Percentiles rank a stretch among this genome's conserved stretches.
phyloP scores from a whole-genome alignment of 2,888 invertebrate species.

The Patella ulyssiponensis region DNA sequence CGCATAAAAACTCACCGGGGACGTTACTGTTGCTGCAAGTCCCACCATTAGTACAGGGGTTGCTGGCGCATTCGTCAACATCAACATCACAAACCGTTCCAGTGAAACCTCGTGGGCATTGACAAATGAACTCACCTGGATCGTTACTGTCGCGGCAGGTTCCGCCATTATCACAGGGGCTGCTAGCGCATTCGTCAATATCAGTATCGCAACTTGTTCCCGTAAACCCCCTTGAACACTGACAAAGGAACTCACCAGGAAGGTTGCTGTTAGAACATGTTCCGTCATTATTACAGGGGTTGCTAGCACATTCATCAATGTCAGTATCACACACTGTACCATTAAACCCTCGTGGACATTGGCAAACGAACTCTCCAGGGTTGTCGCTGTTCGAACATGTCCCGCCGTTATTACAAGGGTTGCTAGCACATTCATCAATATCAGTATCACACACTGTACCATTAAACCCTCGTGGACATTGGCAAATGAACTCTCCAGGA shows the following conservation, averaged over 20 bases:
- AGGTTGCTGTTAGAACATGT: constrained; percentile 25
- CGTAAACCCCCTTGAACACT: constrained; percentile 40
- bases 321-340: constrained; percentile 40
- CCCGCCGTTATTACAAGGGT: constrained; percentile 40
- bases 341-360: constrained; percentile 40
- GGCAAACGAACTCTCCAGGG: constrained; percentile 30
- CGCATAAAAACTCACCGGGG: constrained; percentile 34
- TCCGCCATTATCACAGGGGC: constrained; percentile 13
- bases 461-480: background rate
- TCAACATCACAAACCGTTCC: background rate
- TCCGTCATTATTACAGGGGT: constrained; percentile 40
- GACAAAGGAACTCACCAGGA: constrained; percentile 30
- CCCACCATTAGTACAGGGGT: constrained; percentile 41
- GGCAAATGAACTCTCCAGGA: background rate
- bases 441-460: constrained; percentile 40
- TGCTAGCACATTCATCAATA: constrained; percentile 35
- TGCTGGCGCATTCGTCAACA: constrained; percentile 32
- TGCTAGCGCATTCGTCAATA: constrained; percentile 8
- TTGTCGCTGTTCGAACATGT: constrained; percentile 23
- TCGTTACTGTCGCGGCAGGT: constrained; percentile 27
- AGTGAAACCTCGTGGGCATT: constrained; percentile 30
- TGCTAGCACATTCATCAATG: constrained; percentile 35
- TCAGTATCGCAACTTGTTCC: constrained; percentile 47
- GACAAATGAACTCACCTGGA: constrained; percentile 34
- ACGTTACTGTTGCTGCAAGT: constrained; percentile 28